Evolutionary conservation across 2,113 vertebrate genomes (phyloP).

Genomic region (Otocyon megalotis): DNA sequence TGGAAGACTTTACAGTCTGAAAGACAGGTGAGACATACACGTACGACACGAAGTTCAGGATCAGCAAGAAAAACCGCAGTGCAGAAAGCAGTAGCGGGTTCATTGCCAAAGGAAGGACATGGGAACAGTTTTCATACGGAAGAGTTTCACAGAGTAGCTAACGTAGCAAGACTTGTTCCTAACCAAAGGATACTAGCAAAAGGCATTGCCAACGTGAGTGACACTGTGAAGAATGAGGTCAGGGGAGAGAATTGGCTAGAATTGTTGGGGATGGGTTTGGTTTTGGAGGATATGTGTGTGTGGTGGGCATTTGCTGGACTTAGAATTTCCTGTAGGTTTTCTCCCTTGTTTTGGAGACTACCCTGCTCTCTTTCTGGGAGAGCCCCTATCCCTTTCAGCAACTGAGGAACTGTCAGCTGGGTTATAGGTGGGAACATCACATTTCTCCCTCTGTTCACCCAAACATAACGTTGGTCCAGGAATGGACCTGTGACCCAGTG

Average conservation of each 20-base stretch:
- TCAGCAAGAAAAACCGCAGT: background rate
- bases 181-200: background rate
- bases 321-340: background rate
- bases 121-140: background rate
- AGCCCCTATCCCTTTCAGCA: background rate
- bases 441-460: background rate
- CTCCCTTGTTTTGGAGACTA: slow-evolving; percentile 10
- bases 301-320: background rate
- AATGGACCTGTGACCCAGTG: background rate
- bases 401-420: background rate
- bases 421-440: background rate
- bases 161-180: background rate
- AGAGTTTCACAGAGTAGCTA: background rate
- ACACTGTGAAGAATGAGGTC: background rate
- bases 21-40: background rate
- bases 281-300: background rate
- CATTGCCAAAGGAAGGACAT: background rate
- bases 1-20: background rate
- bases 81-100: background rate
- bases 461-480: background rate
- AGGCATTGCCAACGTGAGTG: background rate
- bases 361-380: background rate
- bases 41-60: background rate
- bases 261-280: background rate
- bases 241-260: background rate